A percentile compares a stretch with the other conserved stretches of the same genome.
These are phyloP conservation scores for Diabrotica balteata DNA, from an alignment of 2,888 invertebrate species.

Conservation along the genomic window DNA sequence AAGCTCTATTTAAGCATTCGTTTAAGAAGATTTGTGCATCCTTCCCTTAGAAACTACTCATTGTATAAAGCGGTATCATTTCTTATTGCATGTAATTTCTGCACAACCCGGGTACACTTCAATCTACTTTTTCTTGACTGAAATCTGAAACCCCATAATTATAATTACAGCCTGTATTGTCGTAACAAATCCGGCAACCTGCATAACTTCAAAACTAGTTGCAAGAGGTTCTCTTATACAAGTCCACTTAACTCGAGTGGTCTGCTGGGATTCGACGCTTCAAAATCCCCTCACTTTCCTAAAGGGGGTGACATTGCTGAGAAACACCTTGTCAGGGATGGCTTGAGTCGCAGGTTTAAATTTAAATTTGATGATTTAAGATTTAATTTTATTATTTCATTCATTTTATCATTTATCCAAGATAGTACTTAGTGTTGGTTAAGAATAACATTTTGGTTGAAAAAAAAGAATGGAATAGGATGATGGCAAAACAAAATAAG, in stretches of 20 bases:
- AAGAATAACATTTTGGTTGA: no score
- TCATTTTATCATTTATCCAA: no score
- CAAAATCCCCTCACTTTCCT: constrained; percentile 19
- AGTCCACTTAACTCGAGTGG: constrained; percentile 45
- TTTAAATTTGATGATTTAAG: background rate
- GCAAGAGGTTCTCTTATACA: constrained; percentile 35
- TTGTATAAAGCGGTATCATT: no score
- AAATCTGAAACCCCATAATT: constrained; percentile 24
- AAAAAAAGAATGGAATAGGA: no score
- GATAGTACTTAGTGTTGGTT: no score
- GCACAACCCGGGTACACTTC: no score
- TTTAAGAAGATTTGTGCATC: no score
- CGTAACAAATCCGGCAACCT: constrained; percentile 32
- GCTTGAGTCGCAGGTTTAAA: background rate
- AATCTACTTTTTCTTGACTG: background rate
- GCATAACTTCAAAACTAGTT: constrained; percentile 35
- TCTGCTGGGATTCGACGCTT: constrained; percentile 40
- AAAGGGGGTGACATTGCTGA: background rate
- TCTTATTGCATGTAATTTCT: no score
- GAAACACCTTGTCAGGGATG: background rate
- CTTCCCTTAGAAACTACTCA: no score
- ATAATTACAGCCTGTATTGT: constrained; percentile 27
- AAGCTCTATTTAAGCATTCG: no score
- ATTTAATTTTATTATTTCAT: no score
- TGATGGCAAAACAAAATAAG: no score